Evolutionary conservation across 1,140 invertebrate genomes (phyloP), one percentile per base, ranked within the genome.

Genomic region (Batillaria attramentaria): DNA sequence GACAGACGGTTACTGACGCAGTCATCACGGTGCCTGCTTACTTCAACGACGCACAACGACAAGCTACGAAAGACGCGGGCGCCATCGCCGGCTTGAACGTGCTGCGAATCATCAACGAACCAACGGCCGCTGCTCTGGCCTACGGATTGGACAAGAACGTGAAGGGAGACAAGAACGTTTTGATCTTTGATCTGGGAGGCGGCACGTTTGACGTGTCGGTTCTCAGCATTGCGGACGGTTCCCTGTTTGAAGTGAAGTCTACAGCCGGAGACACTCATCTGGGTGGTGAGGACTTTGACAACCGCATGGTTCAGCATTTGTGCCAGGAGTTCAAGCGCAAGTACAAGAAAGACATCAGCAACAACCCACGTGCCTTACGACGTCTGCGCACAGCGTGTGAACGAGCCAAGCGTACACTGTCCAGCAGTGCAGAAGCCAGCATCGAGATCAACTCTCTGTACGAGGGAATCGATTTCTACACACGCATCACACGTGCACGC

Each of bases 201-300:
- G 87, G 87, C 2, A 89, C 86, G 8, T 87, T 89, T 75, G 86
- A 89, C 81, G 86, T 89, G 33, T 86, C 86, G 20, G 84, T 89
- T 42, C 70, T 89, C 42, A 84, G 84, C 35, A 85, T 88, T 78
- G 83, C 84, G 46, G 87, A 89, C 69, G 87, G 87, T 84, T 91
- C 91, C 1, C 96, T 98, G 87, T 91, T 94, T 80, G 97, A 98
- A 91, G 97, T 98, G 16, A 97, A 97, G 90, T 96, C 97, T 20
- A 98, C 97, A 24, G 96, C 96, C 84, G 97, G 97, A 84, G 97
- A 99, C 90, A 99, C 97, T 16, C 81, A 85, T 73, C 74, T 86
- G 90, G 98, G 98, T 88, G 98, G 98, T 81, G 97, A 99, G 92
- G 98, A 99, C 92, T 99, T 99, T 96, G 98, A 99, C 90, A 98